phyloP scores from a whole-genome alignment of 2,797 vertebrate species.

The Threskiornis aethiopicus region DNA sequence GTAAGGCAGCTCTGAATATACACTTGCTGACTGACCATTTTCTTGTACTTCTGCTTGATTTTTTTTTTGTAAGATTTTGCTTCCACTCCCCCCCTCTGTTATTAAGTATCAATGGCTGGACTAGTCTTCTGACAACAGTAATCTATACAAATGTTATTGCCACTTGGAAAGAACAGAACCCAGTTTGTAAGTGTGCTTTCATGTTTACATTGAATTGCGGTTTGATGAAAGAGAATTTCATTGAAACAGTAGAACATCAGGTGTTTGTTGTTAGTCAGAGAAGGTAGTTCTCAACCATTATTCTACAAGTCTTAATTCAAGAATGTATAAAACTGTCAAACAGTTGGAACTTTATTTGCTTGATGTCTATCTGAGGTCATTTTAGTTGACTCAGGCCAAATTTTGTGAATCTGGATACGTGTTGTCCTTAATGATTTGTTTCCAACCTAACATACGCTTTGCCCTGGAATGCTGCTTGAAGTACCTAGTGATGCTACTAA shows the following conservation, averaged over 20 bases:
- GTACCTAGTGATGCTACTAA: background rate
- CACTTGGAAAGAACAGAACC: background rate
- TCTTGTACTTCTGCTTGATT: background rate
- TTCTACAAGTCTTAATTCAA: background rate
- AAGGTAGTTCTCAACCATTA: background rate
- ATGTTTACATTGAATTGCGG: background rate
- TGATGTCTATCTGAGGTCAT: background rate
- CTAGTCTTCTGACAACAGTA: background rate
- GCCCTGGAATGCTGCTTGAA: background rate
- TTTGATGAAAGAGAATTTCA: background rate
- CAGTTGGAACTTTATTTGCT: background rate
- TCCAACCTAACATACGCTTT: background rate
- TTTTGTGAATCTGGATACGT: background rate
- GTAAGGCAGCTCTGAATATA: slow-evolving; percentile 55
- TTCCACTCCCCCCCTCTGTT: background rate
- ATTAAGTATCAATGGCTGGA: background rate
- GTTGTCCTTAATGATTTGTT: background rate
- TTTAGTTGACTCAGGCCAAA: background rate
- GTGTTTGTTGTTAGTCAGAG: background rate
- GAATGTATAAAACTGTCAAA: background rate
- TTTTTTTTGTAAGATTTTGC: background rate
- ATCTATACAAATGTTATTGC: background rate
- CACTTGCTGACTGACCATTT: background rate
- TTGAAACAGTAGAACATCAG: background rate
- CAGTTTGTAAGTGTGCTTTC: background rate